phyloP scores from a whole-genome alignment of 1,140 invertebrate genomes.

The Euura saliciscinereae region DNA sequence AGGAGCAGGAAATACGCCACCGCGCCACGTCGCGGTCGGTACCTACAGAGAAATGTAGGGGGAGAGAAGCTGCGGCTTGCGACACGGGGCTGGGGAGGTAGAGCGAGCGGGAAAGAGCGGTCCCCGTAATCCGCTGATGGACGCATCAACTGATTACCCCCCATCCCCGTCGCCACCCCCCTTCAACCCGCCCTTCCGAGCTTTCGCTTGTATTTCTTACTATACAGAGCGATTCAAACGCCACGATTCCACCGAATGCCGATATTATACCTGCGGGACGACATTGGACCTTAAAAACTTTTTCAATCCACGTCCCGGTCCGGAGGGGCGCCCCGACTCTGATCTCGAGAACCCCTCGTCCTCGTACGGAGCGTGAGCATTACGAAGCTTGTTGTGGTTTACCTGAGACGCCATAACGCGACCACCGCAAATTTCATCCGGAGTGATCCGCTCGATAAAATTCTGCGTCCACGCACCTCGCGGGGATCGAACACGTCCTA shows the following conservation, averaged over 20 bases:
- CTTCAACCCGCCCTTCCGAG: constrained; percentile 31
- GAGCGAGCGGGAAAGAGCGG: constrained; percentile 17
- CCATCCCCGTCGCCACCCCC: constrained; percentile 17
- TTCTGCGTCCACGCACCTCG: background rate
- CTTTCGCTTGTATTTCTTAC: constrained; percentile 49
- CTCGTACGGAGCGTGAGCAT: background rate
- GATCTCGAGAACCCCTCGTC: background rate
- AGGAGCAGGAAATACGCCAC: constrained; percentile 9
- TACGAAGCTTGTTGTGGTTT: background rate
- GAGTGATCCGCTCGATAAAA: background rate
- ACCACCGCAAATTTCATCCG: background rate
- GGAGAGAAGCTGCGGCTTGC: constrained; percentile 10
- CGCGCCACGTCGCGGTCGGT: background rate
- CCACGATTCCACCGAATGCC: background rate
- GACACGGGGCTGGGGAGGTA: background rate
- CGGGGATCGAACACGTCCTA: too few species aligned
- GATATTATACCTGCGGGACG: too few species aligned
- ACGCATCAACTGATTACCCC: constrained; percentile 51
- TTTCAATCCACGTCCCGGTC: too few species aligned
- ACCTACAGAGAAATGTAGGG: background rate
- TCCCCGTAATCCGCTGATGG: constrained; percentile 48
- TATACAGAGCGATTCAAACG: constrained; percentile 33
- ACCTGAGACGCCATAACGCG: too few species aligned
- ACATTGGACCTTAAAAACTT: too few species aligned
- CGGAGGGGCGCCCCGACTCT: background rate